These are phyloP conservation scores for Chaetodon trifascialis DNA, from an alignment of 2,113 vertebrate species.

Conservation along the genomic window DNA sequence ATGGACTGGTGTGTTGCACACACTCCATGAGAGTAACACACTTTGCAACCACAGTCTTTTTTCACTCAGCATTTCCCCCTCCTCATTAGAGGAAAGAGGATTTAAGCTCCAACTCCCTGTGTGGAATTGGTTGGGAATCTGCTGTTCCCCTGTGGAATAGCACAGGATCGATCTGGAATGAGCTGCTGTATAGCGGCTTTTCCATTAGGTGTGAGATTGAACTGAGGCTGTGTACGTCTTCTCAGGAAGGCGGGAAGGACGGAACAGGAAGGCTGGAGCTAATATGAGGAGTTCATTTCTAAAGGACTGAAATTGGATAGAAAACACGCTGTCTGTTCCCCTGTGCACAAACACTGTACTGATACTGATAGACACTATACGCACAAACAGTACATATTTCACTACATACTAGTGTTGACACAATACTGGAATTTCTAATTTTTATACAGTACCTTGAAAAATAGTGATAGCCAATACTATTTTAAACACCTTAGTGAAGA, in stretches of 20 bases:
- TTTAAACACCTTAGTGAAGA: too few species aligned
- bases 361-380: neutral
- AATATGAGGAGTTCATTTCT: constrained; percentile 7
- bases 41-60: constrained; percentile 21
- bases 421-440: too few species aligned
- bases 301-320: neutral
- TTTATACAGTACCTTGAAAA: too few species aligned
- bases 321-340: neutral
- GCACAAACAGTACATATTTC: neutral
- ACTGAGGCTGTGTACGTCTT: constrained; percentile 1
- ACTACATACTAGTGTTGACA: too few species aligned
- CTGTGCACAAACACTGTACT: neutral
- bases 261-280: neutral
- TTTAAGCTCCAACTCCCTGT: constrained; percentile 34
- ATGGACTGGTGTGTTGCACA: constrained; percentile 1
- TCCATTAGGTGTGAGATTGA: constrained; percentile 55
- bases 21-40: constrained; percentile 11
- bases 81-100: constrained; percentile 38
- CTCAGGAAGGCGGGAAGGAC: neutral
- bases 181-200: constrained; percentile 33
- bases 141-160: constrained; percentile 17
- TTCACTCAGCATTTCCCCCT: constrained; percentile 45
- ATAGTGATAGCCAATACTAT: too few species aligned
- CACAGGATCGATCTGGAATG: constrained; percentile 54
- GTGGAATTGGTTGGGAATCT: constrained; percentile 49